A percentile compares a stretch with the other conserved stretches of the same genome.
These are phyloP conservation scores for Podarcis siculus DNA, from an alignment of 2,797 vertebrate species.

Conservation along the genomic window DNA sequence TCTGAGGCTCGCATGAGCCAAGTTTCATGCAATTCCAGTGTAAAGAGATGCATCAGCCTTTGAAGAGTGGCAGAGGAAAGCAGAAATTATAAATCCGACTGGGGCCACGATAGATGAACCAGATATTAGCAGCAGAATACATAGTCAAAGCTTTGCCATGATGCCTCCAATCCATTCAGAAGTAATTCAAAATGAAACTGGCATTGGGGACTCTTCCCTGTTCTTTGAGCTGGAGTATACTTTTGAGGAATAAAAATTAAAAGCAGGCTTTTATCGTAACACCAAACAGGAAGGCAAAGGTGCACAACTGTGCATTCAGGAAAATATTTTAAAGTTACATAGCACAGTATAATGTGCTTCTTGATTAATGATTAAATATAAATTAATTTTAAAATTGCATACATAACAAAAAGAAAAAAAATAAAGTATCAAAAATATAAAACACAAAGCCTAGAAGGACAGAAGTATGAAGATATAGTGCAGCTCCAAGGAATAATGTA, in stretches of 20 bases:
- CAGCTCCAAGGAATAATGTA: too few species aligned
- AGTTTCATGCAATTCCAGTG: conserved; percentile 3
- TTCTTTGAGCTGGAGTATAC: background rate
- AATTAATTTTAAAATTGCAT: background rate
- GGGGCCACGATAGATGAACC: background rate
- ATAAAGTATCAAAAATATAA: too few species aligned
- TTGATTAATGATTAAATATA: background rate
- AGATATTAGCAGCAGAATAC: background rate
- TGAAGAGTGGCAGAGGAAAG: background rate
- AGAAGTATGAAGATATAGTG: too few species aligned
- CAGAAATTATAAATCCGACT: background rate
- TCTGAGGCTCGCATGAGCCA: background rate
- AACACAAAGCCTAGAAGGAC: too few species aligned
- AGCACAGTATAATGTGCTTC: background rate
- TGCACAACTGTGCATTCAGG: background rate
- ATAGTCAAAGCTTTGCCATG: background rate
- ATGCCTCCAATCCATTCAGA: background rate
- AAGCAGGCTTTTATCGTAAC: background rate
- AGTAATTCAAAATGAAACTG: background rate
- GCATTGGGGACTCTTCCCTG: background rate
- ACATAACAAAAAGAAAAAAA: too few species aligned
- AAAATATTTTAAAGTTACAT: background rate
- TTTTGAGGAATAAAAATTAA: background rate
- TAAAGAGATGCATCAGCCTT: background rate
- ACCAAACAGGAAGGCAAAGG: background rate